These are phyloP conservation scores for Eutolmus rufibarbis DNA, from an alignment of 2,888 invertebrate species.

Conservation along the genomic window DNA sequence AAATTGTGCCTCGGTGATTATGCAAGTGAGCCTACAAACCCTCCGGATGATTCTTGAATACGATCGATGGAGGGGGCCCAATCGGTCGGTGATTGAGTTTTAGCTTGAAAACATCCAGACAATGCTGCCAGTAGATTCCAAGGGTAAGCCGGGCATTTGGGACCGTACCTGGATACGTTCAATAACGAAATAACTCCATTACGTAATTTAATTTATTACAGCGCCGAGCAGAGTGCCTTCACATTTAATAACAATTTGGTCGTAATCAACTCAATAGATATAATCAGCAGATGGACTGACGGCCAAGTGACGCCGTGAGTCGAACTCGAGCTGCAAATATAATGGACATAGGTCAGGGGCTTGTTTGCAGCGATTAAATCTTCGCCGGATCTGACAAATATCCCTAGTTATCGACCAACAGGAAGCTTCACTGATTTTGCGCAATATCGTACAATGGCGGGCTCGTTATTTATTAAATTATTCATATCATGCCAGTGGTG, in stretches of 20 bases:
- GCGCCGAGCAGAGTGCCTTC: not conserved
- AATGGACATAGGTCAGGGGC: not conserved
- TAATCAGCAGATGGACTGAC: not conserved
- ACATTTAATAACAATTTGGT: conserved; percentile 22
- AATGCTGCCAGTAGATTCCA: not conserved
- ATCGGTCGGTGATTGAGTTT: not conserved
- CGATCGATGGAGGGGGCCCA: not conserved
- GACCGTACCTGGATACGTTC: not conserved
- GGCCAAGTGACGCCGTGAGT: not conserved
- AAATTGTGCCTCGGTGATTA: not conserved
- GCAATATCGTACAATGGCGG: not conserved
- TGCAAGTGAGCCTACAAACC: not conserved
- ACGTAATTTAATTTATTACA: conserved; percentile 5
- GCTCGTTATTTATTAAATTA: conserved; percentile 17
- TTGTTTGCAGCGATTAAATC: conserved; percentile 13
- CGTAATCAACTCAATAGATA: not conserved
- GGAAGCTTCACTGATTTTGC: conserved; percentile 1
- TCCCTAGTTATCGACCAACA: not conserved
- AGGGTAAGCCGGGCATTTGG: not conserved
- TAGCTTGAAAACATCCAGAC: not conserved
- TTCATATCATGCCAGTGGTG: not conserved
- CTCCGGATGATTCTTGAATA: not conserved
- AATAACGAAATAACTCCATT: conserved; percentile 1
- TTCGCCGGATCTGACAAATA: conserved; percentile 9
- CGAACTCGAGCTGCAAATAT: not conserved